These are phyloP conservation scores for Drosophila azteca DNA, from an alignment of 1,140 invertebrate species.

Conservation along the genomic window DNA sequence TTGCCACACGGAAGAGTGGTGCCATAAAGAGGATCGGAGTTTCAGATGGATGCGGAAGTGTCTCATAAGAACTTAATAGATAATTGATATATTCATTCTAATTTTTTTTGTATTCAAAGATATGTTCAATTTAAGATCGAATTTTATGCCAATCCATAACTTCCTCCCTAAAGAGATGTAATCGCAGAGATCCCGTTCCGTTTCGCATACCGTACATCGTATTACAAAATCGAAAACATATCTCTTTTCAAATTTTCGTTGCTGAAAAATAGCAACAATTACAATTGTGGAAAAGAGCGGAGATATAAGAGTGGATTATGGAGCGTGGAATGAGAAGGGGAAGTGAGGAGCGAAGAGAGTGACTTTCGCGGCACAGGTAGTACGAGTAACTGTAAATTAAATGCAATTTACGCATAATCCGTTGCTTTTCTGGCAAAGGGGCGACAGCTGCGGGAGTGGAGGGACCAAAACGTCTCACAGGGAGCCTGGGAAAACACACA, in stretches of 20 bases:
- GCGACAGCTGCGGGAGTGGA: slow-evolving; percentile 14
- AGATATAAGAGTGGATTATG: background rate
- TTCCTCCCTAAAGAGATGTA: too few relatives aligned
- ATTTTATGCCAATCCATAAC: too few relatives aligned
- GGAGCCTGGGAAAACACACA: slow-evolving; percentile 21
- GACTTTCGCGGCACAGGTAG: background rate
- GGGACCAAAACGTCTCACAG: background rate
- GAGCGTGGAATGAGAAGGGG: background rate
- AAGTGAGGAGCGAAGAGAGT: background rate
- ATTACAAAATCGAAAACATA: slow-evolving; percentile 19
- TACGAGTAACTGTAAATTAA: slow-evolving; percentile 58
- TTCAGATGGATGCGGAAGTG: too few relatives aligned
- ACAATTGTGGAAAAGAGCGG: background rate
- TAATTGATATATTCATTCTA: too few relatives aligned
- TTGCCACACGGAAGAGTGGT: too few relatives aligned
- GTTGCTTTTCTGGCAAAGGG: slow-evolving; percentile 22
- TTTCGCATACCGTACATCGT: background rate
- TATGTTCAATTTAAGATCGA: too few relatives aligned
- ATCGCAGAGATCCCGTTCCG: slow-evolving; percentile 9
- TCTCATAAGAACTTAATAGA: too few relatives aligned
- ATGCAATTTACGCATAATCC: slow-evolving; percentile 73
- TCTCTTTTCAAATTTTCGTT: slow-evolving; percentile 37
- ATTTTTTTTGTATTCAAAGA: too few relatives aligned
- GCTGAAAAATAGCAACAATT: slow-evolving; percentile 35
- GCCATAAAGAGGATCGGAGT: too few relatives aligned